Percentiles rank a stretch among this genome's conserved stretches.
phyloP scores from a whole-genome alignment of 2,888 invertebrate genomes.

The Ectemnius continuus region DNA sequence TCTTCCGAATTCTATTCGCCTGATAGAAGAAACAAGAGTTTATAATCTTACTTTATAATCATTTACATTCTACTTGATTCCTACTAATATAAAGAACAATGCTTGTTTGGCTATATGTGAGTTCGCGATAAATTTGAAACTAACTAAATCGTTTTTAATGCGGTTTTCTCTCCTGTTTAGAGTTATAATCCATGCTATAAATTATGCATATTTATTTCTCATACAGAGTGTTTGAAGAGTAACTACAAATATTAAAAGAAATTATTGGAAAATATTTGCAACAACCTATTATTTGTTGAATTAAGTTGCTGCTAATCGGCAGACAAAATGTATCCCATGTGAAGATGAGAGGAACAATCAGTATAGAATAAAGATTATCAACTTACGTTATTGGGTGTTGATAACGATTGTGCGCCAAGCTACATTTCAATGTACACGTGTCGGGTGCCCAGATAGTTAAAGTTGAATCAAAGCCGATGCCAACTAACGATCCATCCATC shows the following conservation, averaged over 20 bases:
- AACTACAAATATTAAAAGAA: no score
- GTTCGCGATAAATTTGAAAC: no score
- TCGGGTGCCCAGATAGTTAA: slow-evolving; percentile 86
- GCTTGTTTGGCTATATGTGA: no score
- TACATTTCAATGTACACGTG: slow-evolving; percentile 80
- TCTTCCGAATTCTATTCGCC: slow-evolving; percentile 81
- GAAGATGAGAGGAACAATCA: no score
- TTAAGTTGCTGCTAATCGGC: not conserved
- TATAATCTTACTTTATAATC: not conserved
- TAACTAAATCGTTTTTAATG: no score
- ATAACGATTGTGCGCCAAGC: slow-evolving; percentile 78
- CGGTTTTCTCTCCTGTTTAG: no score
- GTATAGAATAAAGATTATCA: not conserved
- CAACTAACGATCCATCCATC: slow-evolving; percentile 87
- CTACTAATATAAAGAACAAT: no score
- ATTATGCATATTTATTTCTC: not conserved
- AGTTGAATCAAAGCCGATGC: slow-evolving; percentile 83
- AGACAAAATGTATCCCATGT: no score
- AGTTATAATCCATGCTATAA: no score
- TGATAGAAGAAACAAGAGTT: slow-evolving; percentile 50
- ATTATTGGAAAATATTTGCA: slow-evolving; percentile 12
- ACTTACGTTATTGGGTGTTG: slow-evolving; percentile 76
- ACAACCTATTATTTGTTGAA: no score
- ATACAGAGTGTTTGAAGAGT: no score
- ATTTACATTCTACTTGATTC: no score